Conservation (phyloP, 2,797 vertebrate species). For the Brachyrhaphis roseni region DNA sequence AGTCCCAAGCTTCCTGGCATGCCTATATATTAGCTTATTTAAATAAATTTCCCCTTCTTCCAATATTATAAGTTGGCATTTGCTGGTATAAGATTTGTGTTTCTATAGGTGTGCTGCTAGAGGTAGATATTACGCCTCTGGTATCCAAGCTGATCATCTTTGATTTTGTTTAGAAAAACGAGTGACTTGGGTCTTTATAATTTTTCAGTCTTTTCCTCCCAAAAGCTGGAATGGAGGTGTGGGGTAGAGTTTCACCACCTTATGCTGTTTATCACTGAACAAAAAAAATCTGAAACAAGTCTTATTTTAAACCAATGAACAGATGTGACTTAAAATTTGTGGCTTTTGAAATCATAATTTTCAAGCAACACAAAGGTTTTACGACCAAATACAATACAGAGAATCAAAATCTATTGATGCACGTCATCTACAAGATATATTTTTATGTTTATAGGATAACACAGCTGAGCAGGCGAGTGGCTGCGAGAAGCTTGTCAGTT, state of each 20-base stretch:
- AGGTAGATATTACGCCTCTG: neutral
- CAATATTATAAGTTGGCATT: neutral
- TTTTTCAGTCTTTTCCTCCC: neutral
- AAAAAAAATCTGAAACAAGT: neutral
- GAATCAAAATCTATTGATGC: neutral
- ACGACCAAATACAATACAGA: neutral
- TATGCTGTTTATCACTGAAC: neutral
- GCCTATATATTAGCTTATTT: neutral
- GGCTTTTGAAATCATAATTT: neutral
- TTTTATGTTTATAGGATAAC: slow-evolving; percentile 69
- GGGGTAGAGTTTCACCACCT: neutral
- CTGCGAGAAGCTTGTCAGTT: slow-evolving; percentile 30
- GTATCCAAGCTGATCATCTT: neutral
- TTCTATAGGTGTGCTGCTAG: neutral
- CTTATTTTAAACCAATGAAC: neutral
- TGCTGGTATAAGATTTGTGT: neutral
- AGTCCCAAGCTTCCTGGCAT: no score
- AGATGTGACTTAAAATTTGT: neutral
- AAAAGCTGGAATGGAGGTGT: neutral
- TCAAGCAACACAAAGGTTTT: neutral
- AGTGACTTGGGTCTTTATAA: no score
- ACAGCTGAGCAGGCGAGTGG: slow-evolving; percentile 64
- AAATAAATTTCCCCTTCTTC: neutral
- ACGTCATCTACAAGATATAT: neutral
- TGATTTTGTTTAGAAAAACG: neutral